Percentiles rank a stretch among this genome's conserved stretches.
Evolutionary conservation across 2,888 invertebrate species (phyloP).

Genomic region (Mythimna ferrago): DNA sequence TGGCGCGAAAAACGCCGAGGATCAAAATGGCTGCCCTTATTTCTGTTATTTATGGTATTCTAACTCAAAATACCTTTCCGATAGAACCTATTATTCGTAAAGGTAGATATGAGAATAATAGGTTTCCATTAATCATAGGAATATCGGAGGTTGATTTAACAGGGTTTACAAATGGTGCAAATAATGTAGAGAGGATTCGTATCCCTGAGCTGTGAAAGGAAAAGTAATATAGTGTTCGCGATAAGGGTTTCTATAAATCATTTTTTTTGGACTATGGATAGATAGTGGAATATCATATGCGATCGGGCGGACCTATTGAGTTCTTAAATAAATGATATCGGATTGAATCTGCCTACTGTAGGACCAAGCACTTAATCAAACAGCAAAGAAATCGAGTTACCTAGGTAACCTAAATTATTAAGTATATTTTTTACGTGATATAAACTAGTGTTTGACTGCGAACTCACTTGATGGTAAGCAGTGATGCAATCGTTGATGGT

Average conservation of each 20-base stretch:
- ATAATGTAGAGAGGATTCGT: constrained; percentile 35
- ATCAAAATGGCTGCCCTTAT: constrained; percentile 12
- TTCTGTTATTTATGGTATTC: constrained; percentile 23
- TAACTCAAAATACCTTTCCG: constrained; percentile 26
- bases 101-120: constrained; percentile 44
- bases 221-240: constrained; percentile 21
- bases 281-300: neutral
- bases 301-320: neutral
- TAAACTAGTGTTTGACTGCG: no score
- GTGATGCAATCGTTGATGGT: no score
- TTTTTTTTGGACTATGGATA: constrained; percentile 1
- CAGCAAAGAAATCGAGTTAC: neutral
- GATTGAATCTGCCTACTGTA: neutral
- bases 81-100: constrained; percentile 31
- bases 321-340: neutral
- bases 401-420: neutral
- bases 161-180: constrained; percentile 38
- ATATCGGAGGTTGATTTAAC: constrained; percentile 34
- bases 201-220: constrained; percentile 15
- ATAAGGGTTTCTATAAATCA: constrained; percentile 14
- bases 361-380: no score
- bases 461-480: no score
- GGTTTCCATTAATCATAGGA: constrained; percentile 32
- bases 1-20: constrained; percentile 27
- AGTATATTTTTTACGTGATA: no score